Evolutionary conservation across 2,113 vertebrate species (phyloP).

Genomic region (Chrysochloris asiatica): DNA sequence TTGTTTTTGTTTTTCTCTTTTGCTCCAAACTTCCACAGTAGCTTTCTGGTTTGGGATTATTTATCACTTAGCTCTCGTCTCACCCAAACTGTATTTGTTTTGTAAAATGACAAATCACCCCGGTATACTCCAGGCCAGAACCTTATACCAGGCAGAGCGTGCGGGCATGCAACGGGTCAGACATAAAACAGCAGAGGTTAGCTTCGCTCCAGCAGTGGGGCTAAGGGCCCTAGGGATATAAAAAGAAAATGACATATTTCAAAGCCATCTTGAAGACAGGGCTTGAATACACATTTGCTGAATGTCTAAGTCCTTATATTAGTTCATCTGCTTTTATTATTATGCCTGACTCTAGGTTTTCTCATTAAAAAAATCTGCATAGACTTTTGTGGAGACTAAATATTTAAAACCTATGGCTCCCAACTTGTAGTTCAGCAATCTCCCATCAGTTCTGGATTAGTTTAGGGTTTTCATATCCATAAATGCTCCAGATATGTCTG

Average conservation of each 20-base stretch:
- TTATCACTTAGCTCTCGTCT: conserved; percentile 67
- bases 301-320: neutral
- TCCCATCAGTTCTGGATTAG: neutral
- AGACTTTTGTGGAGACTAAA: neutral
- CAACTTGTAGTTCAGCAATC: neutral
- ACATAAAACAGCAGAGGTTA: neutral
- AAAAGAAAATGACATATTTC: neutral
- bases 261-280: neutral
- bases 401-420: neutral
- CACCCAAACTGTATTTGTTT: conserved; percentile 54
- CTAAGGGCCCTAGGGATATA: neutral
- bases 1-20: conserved; percentile 72
- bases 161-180: neutral
- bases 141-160: neutral
- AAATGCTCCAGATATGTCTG: neutral
- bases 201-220: neutral
- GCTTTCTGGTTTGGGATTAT: conserved; percentile 69
- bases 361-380: neutral
- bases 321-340: neutral
- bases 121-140: neutral
- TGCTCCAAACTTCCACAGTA: conserved; percentile 54
- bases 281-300: neutral
- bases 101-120: conserved; percentile 67
- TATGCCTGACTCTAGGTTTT: neutral
- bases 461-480: neutral